A percentile compares a stretch with the other conserved stretches of the same genome.
Conservation (phyloP, 2,797 vertebrate species). For the Chelonia mydas region DNA sequence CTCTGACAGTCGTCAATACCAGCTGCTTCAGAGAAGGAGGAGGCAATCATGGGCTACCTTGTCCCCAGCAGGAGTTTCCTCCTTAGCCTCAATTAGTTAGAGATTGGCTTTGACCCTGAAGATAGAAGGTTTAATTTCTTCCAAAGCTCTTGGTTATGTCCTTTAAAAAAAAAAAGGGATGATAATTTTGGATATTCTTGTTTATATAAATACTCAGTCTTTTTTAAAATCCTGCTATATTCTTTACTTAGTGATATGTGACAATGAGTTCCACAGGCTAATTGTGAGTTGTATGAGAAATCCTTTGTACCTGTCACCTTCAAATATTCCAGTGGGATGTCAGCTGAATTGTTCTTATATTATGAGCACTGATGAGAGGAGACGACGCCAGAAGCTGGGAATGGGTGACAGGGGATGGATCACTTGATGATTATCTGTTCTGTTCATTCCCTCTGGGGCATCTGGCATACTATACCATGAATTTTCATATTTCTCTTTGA, state of each 20-base stretch:
- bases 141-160: not conserved
- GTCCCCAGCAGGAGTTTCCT: not conserved
- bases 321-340: not conserved
- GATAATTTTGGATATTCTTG: not conserved
- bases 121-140: not conserved
- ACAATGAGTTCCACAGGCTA: not conserved
- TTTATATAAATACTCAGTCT: not conserved
- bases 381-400: too few species aligned
- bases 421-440: too few species aligned
- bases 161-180: too few species aligned
- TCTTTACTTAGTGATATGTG: not conserved
- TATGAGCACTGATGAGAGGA: not conserved
- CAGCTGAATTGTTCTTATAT: not conserved
- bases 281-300: not conserved
- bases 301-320: not conserved
- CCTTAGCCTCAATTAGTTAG: not conserved
- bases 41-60: not conserved
- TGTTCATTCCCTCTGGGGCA: too few species aligned
- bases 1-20: not conserved
- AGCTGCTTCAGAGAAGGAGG: not conserved
- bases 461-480: fast-evolving
- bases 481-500: not conserved
- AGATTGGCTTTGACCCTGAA: not conserved
- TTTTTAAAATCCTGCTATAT: not conserved
- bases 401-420: too few species aligned